Evolutionary conservation across 2,113 vertebrate genomes (phyloP), one percentile per base, ranked within the genome.

Genomic region (Oreotrochilus melanogaster): DNA sequence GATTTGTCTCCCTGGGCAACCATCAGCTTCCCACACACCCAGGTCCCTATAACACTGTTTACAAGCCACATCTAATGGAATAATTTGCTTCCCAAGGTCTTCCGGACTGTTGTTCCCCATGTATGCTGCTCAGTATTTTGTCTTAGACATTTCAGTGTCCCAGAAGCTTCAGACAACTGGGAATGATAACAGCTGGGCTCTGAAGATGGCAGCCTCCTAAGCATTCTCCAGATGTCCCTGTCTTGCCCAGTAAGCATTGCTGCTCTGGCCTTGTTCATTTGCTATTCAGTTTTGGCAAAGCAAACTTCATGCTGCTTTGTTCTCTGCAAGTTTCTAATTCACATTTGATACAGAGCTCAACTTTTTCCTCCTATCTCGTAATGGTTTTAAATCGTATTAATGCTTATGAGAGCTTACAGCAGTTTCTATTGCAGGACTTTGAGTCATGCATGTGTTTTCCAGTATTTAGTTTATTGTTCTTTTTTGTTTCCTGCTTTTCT

Each of bases 391-490:
- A 81, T 93, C 71, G 31, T 43, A 37, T 71, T 74, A 74, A 67
- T 39, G 37, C 37, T 47, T 53, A 33, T 33, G 57, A 73, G 60
- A 71, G 72, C 54, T 92, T 95, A 78, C 43, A 88, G 64, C 35
- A 78, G 39, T 86, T 96, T 83, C 92, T 94, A 73, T 54, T 92
- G 81, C 71, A 94, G 72, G 74, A 64, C 64, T 88, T 91, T 92
- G 94, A 96, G 81, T 95, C 93, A 94, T 90, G 33, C 71, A n/a
- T 66, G 37, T 78, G 60, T 89, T 94, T 94, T 87, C 86, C 84
- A 92, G 85, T 62, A 83, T 86, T 93, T 61, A 84, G 51, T 78
- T 84, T 93, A 89, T 89, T 95, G 71, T 79, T 89, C 54, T 82
- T 94, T 82, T 93, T 91, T 50, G 53, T 67, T 95, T 94, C 94